These are phyloP conservation scores for Varanus komodoensis DNA, from an alignment of 2,113 vertebrate species.

Conservation along the genomic window DNA sequence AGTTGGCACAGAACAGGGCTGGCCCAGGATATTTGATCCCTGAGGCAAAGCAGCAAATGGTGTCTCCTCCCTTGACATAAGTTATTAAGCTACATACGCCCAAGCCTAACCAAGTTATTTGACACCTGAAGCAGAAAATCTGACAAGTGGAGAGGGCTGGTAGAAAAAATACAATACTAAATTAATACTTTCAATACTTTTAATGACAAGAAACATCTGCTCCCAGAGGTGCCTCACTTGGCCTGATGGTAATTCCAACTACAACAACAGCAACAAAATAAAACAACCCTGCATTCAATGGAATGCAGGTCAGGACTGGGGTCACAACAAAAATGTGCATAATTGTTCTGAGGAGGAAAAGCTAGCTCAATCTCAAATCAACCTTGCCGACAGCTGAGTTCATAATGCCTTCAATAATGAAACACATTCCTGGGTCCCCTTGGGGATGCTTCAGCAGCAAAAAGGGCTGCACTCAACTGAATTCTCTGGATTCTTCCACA, in stretches of 20 bases:
- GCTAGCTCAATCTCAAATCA: background rate
- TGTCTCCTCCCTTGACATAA: too few species aligned
- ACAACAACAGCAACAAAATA: background rate
- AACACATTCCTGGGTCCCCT: background rate
- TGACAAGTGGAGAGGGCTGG: too few species aligned
- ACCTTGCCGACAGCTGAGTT: background rate
- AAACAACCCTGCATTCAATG: background rate
- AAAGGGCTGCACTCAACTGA: background rate
- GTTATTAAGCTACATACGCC: too few species aligned
- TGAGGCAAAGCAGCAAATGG: too few species aligned
- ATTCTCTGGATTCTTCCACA: background rate
- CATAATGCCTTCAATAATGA: slow-evolving; percentile 18
- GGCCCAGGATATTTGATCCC: too few species aligned
- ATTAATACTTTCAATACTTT: too few species aligned
- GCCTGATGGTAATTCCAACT: too few species aligned
- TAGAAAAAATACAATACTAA: too few species aligned
- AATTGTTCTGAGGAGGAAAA: background rate
- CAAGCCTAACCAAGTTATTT: too few species aligned
- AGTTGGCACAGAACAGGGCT: background rate
- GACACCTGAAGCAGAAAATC: too few species aligned
- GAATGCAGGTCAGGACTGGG: background rate
- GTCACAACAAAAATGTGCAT: background rate
- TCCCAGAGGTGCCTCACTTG: too few species aligned
- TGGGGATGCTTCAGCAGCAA: background rate
- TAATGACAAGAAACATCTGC: too few species aligned